phyloP scores from a whole-genome alignment of 1,140 invertebrate species.

The Papilio aristodemus region DNA sequence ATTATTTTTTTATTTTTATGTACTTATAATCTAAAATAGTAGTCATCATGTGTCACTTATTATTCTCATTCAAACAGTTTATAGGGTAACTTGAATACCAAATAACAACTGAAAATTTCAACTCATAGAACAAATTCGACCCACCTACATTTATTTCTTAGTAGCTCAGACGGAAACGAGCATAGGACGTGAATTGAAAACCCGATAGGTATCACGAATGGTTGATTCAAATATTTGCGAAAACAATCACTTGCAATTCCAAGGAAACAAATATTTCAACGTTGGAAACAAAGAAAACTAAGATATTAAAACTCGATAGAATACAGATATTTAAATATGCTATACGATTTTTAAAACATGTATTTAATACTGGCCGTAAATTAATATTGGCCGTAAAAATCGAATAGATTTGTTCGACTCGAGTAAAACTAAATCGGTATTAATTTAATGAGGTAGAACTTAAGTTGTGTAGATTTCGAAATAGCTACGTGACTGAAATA shows the following conservation, averaged over 20 bases:
- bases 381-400: too few relatives aligned
- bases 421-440: too few relatives aligned
- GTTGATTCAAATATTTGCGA: constrained; percentile 11
- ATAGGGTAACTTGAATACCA: background rate
- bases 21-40: too few relatives aligned
- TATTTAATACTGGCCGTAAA: background rate
- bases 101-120: background rate
- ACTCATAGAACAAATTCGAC: background rate
- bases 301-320: constrained; percentile 17
- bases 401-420: too few relatives aligned
- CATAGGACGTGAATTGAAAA: constrained; percentile 13
- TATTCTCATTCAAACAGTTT: background rate
- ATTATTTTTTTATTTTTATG: too few relatives aligned
- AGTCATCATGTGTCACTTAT: too few relatives aligned
- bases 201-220: constrained; percentile 10
- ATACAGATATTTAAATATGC: background rate
- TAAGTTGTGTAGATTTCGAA: too few relatives aligned
- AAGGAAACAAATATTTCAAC: constrained; percentile 5
- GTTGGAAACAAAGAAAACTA: constrained; percentile 3
- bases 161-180: constrained; percentile 9
- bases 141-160: constrained; percentile 6
- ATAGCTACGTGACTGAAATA: background rate
- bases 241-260: constrained; percentile 8
- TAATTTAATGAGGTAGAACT: too few relatives aligned
- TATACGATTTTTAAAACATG: background rate